These are phyloP conservation scores for Junonia oenone DNA, from an alignment of 2,888 invertebrate genomes.

Conservation along the genomic window DNA sequence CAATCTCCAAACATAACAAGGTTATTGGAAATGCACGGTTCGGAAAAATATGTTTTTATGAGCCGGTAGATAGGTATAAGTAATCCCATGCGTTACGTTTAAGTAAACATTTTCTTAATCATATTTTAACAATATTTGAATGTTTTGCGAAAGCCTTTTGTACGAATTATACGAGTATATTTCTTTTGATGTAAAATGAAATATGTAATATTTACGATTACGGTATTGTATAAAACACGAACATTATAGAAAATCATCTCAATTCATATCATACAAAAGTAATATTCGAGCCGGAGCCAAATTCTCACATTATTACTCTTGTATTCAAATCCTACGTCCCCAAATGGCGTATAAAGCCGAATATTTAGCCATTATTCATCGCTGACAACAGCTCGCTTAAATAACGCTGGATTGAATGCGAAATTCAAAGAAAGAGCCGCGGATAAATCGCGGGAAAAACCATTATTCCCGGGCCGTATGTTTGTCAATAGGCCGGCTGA, in stretches of 20 bases:
- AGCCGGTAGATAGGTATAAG: too few species aligned
- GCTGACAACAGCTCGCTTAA: conserved; percentile 35
- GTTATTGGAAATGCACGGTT: neutral
- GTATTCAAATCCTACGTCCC: neutral
- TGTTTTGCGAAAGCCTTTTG: too few species aligned
- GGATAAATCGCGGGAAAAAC: conserved; percentile 60
- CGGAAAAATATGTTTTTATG: neutral
- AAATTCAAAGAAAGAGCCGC: conserved; percentile 41
- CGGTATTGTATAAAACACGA: neutral
- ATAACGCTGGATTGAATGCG: conserved; percentile 40
- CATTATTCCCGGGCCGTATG: conserved; percentile 67
- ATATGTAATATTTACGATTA: too few species aligned
- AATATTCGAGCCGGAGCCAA: neutral
- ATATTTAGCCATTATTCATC: conserved; percentile 31
- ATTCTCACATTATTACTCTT: neutral
- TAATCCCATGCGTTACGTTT: too few species aligned
- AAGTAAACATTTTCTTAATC: too few species aligned
- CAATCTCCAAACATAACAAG: neutral
- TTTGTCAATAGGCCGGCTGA: conserved; percentile 74
- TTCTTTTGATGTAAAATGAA: too few species aligned
- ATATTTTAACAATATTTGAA: too few species aligned
- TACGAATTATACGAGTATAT: too few species aligned
- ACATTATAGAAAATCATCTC: neutral
- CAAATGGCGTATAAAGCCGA: conserved; percentile 20
- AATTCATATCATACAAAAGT: neutral